Percentiles rank a stretch among this genome's conserved stretches.
These are phyloP conservation scores for Saturnia japonica DNA, from an alignment of 2,888 invertebrate species.

Conservation along the genomic window DNA sequence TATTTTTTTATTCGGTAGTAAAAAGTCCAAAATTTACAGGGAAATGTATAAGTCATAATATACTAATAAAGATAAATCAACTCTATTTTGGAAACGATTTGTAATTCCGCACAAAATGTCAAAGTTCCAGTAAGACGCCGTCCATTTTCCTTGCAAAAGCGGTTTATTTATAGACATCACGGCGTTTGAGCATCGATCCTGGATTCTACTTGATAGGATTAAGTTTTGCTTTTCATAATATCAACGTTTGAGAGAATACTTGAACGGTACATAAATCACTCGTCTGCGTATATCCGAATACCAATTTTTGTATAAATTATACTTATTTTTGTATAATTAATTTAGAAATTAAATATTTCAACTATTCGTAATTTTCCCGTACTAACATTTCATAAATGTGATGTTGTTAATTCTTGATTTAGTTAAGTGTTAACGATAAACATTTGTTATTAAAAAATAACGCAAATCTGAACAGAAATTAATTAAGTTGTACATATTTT, in stretches of 20 bases:
- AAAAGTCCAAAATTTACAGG: too few relatives aligned
- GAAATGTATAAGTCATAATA: not conserved
- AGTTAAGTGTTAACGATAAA: not conserved
- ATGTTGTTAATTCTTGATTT: not conserved
- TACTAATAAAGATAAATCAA: not conserved
- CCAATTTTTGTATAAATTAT: too few relatives aligned
- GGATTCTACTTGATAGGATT: constrained; percentile 18
- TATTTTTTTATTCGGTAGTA: too few relatives aligned
- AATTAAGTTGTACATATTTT: too few relatives aligned
- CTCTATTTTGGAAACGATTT: constrained; percentile 28
- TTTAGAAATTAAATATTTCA: not conserved
- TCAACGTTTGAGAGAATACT: constrained; percentile 6
- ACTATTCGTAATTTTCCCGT: too few relatives aligned
- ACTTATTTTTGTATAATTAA: too few relatives aligned
- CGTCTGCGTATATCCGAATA: not conserved
- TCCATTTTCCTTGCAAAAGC: constrained; percentile 36
- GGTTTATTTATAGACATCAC: constrained; percentile 52
- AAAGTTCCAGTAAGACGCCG: constrained; percentile 37
- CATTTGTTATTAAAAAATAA: not conserved
- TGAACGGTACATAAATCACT: not conserved
- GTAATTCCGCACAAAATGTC: constrained; percentile 35
- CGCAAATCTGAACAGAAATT: not conserved
- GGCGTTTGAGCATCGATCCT: constrained; percentile 21
- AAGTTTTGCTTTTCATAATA: constrained; percentile 1
- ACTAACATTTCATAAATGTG: not conserved